Evolutionary conservation across 2,113 vertebrate species (phyloP).

Genomic region (Chloropsis cyanopogon): DNA sequence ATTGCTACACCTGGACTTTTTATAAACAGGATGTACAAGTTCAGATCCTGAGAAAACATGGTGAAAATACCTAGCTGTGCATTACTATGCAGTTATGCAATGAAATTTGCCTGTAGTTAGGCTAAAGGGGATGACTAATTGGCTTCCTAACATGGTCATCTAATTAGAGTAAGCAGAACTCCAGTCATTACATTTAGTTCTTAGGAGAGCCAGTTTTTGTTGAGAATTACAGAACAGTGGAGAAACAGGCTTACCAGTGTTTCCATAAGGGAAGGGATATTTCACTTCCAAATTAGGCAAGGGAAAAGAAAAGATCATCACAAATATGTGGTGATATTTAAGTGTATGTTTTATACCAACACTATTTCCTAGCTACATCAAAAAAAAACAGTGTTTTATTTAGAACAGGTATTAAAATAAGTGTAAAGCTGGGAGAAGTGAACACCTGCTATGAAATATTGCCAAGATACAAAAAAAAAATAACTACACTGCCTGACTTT

Average conservation of each 20-base stretch:
- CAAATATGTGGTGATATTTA: not conserved
- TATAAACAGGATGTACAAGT: not conserved
- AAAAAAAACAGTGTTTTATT: not conserved
- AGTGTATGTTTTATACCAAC: not conserved
- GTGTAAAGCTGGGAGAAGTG: not conserved
- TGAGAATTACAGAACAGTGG: not conserved
- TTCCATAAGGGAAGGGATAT: not conserved
- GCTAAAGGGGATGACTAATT: not conserved
- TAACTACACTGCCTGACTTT: not conserved
- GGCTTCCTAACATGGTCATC: not conserved
- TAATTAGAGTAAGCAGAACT: not conserved
- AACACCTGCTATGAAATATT: not conserved
- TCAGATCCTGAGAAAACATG: not conserved
- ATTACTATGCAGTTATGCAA: not conserved
- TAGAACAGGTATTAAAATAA: not conserved
- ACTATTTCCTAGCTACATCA: not conserved
- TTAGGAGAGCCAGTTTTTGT: not conserved
- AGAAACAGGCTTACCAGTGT: not conserved
- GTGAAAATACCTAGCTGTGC: not conserved
- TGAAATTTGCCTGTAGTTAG: not conserved
- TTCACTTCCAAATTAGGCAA: not conserved
- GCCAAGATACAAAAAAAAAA: not conserved
- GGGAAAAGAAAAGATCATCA: not conserved
- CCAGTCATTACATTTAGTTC: not conserved
- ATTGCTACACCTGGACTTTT: rapidly evolving